A percentile compares a stretch with the other conserved stretches of the same genome.
Evolutionary conservation across 2,797 vertebrate species (phyloP).

Genomic region (Lepilemur ruficaudatus): DNA sequence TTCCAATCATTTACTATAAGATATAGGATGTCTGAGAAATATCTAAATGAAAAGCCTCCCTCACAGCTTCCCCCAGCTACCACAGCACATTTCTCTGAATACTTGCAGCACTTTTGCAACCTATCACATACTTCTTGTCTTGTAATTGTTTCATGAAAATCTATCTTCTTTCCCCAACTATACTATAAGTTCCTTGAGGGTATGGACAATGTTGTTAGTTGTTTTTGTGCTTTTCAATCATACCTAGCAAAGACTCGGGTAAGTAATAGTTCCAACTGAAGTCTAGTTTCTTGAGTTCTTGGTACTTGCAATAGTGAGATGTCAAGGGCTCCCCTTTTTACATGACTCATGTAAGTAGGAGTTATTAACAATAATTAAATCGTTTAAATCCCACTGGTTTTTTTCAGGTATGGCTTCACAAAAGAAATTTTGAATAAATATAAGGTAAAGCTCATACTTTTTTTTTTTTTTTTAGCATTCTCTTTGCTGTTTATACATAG

Average conservation of each 20-base stretch:
- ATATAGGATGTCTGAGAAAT: conserved; percentile 18
- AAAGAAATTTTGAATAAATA: conserved; percentile 97
- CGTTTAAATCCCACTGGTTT: conserved; percentile 15
- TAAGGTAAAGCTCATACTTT: conserved; percentile 87
- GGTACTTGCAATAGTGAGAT: background rate
- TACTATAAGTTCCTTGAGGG: conserved; percentile 20
- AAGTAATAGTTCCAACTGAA: conserved; percentile 30
- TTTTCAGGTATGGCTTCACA: conserved; percentile 96
- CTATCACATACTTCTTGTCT: background rate
- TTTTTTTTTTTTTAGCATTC: background rate
- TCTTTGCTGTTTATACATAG: conserved; percentile 37
- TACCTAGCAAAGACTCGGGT: conserved; percentile 13
- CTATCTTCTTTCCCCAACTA: conserved; percentile 35
- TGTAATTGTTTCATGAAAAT: conserved; percentile 13
- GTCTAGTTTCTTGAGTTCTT: conserved; percentile 51
- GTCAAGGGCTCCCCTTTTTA: background rate
- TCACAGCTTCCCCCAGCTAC: background rate
- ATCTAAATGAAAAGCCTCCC: conserved; percentile 13
- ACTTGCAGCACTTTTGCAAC: background rate
- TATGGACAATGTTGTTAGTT: background rate
- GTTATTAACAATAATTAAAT: conserved; percentile 15
- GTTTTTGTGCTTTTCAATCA: conserved; percentile 46
- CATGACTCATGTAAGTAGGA: background rate
- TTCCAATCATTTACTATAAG: conserved; percentile 19
- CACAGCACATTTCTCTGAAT: background rate